Evolutionary conservation across 2,113 vertebrate genomes (phyloP).

Genomic region (Phyllopteryx taeniolatus): DNA sequence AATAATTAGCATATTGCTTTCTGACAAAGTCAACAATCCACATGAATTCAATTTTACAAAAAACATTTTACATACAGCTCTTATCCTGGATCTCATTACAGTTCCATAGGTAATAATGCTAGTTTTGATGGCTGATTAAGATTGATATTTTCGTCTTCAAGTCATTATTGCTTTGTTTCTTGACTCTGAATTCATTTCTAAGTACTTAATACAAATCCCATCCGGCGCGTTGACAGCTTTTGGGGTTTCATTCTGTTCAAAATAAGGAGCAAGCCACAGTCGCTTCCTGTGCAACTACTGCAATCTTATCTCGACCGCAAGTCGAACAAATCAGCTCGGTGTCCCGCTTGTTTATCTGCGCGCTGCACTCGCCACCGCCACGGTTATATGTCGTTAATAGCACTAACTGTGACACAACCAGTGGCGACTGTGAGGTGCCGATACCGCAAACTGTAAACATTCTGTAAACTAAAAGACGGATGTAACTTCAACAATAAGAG

Average conservation of each 20-base stretch:
- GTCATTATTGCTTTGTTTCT: neutral
- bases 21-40: neutral
- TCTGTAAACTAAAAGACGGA: too few species aligned
- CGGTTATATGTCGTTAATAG: neutral
- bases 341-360: neutral
- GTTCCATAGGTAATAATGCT: neutral
- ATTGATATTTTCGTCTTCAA: neutral
- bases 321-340: neutral
- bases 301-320: constrained; percentile 35
- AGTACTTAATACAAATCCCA: neutral
- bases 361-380: neutral
- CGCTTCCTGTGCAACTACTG: constrained; percentile 53
- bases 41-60: neutral
- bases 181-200: neutral
- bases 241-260: constrained; percentile 13
- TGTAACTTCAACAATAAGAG: too few species aligned
- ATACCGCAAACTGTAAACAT: too few species aligned
- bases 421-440: neutral
- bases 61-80: too few species aligned
- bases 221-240: neutral
- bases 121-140: neutral
- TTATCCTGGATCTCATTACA: neutral
- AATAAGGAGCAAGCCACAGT: constrained; percentile 31
- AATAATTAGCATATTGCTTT: too few species aligned
- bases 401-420: neutral